phyloP scores from a whole-genome alignment of 2,113 vertebrate genomes.

The Oceanites oceanicus region DNA sequence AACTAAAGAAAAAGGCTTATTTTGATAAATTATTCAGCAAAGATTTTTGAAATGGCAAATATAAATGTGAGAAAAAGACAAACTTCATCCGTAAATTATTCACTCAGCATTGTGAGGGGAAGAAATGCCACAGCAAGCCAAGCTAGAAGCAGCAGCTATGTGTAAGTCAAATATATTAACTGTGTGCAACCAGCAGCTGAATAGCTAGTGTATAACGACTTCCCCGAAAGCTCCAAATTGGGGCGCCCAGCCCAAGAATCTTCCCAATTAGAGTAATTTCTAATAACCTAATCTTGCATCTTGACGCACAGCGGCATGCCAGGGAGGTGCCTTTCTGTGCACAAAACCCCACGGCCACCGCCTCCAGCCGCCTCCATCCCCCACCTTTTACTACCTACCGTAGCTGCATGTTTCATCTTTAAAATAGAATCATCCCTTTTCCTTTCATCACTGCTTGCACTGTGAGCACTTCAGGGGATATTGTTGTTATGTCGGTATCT shows the following conservation, averaged over 20 bases:
- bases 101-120: neutral
- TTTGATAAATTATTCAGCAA: constrained; percentile 34
- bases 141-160: neutral
- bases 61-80: neutral
- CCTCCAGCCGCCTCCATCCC: neutral
- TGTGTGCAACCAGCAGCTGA: neutral
- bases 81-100: neutral
- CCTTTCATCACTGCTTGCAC: rapidly evolving
- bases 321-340: neutral
- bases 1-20: neutral
- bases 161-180: rapidly evolving
- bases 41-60: neutral
- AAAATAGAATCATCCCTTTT: neutral
- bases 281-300: neutral
- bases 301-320: neutral
- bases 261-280: neutral
- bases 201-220: rapidly evolving
- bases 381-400: neutral
- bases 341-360: rapidly evolving
- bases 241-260: neutral
- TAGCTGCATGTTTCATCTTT: neutral
- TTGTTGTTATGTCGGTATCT: neutral
- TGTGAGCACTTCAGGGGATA: neutral
- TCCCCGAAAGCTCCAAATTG: neutral
- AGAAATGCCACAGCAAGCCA: neutral